A percentile compares a stretch with the other conserved stretches of the same genome.
These are phyloP conservation scores for Brachypteracias leptosomus DNA, from an alignment of 2,113 vertebrate species.

Conservation along the genomic window DNA sequence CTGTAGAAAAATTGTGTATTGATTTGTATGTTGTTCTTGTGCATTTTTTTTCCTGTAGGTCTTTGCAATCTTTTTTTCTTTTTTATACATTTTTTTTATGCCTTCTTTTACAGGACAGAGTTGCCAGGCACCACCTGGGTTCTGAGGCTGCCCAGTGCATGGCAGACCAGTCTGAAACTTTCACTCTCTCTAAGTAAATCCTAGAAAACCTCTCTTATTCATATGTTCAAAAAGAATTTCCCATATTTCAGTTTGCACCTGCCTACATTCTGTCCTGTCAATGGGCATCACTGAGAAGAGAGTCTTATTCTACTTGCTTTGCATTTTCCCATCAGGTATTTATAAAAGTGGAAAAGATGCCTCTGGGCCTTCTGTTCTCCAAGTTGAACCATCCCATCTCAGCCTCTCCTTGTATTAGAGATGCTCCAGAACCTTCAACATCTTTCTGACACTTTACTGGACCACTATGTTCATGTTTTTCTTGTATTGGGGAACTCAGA, in stretches of 20 bases:
- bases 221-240: not conserved
- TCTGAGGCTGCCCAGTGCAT: not conserved
- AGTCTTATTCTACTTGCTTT: not conserved
- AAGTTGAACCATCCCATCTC: not conserved
- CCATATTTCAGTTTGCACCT: not conserved
- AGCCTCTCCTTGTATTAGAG: not conserved
- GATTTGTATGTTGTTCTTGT: not conserved
- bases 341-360: not conserved
- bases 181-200: not conserved
- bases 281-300: not conserved
- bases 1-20: not conserved
- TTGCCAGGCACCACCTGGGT: not conserved
- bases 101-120: not conserved
- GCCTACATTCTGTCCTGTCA: not conserved
- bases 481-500: not conserved
- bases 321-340: not conserved
- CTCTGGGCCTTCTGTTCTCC: not conserved
- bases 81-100: not conserved
- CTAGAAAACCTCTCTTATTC: accelerated
- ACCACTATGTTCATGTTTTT: too few relatives aligned
- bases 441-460: too few relatives aligned
- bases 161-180: not conserved
- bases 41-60: accelerated
- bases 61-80: not conserved
- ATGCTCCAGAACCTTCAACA: too few relatives aligned